phyloP scores from a whole-genome alignment of 2,888 invertebrate species.

The Craniophora ligustri region DNA sequence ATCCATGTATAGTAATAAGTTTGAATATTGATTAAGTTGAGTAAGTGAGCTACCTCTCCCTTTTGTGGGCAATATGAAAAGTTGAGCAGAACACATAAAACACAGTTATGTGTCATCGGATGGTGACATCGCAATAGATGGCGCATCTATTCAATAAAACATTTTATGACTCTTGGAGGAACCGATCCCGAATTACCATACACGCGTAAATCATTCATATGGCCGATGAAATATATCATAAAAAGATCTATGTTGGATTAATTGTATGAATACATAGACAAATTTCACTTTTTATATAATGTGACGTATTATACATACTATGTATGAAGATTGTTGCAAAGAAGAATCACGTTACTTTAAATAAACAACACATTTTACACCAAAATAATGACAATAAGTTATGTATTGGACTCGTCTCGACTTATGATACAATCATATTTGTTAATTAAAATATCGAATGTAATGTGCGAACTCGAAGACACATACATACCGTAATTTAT shows the following conservation, averaged over 20 bases:
- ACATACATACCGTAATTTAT: too few relatives aligned
- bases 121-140: conserved; percentile 36
- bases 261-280: conserved; percentile 25
- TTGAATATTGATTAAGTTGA: conserved; percentile 19
- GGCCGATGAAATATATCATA: conserved; percentile 24
- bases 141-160: conserved; percentile 57
- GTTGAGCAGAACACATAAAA: conserved; percentile 41
- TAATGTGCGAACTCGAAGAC: too few relatives aligned
- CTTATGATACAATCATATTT: too few relatives aligned
- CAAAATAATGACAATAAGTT: too few relatives aligned
- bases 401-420: too few relatives aligned
- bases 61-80: conserved; percentile 38
- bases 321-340: too few relatives aligned
- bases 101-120: conserved; percentile 40
- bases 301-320: too few relatives aligned
- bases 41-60: conserved; percentile 8
- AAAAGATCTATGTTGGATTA: conserved; percentile 26
- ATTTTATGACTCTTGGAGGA: conserved; percentile 50
- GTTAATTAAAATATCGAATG: too few relatives aligned
- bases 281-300: background rate
- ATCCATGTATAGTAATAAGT: conserved; percentile 21
- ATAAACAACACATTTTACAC: too few relatives aligned
- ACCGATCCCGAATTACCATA: conserved; percentile 36
- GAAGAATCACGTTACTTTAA: too few relatives aligned
- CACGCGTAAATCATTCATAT: conserved; percentile 49